Evolutionary conservation across 2,797 vertebrate species (phyloP).

Genomic region (Echeneis naucrates): DNA sequence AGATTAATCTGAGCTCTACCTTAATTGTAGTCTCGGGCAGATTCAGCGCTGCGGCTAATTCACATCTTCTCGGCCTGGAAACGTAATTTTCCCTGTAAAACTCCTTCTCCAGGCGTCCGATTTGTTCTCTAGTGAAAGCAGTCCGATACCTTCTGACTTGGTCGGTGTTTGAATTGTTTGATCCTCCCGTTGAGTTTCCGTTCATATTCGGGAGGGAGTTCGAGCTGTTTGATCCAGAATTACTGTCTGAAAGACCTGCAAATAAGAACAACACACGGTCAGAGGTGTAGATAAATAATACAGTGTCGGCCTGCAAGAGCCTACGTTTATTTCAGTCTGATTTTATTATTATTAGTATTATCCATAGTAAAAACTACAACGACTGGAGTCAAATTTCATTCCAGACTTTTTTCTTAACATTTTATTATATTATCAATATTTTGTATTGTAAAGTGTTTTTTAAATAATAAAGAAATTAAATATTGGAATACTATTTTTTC

Average conservation of each 20-base stretch:
- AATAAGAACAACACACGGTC: not conserved
- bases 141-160: constrained; percentile 92
- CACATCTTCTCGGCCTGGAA: constrained; percentile 95
- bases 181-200: constrained; percentile 86
- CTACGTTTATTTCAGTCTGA: not conserved
- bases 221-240: constrained; percentile 89
- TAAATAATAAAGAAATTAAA: too few relatives aligned
- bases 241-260: constrained; percentile 91
- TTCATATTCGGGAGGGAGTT: constrained; percentile 88
- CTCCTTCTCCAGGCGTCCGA: constrained; percentile 89
- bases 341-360: not conserved
- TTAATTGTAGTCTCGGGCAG: constrained; percentile 99
- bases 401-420: too few relatives aligned
- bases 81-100: constrained; percentile 93
- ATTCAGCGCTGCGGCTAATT: constrained; percentile 95
- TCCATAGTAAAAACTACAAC: not conserved
- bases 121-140: constrained; percentile 90
- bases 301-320: not conserved
- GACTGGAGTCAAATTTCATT: too few relatives aligned
- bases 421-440: too few relatives aligned
- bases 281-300: not conserved
- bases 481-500: too few relatives aligned
- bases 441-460: too few relatives aligned
- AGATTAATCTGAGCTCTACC: constrained; percentile 79
- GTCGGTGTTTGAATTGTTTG: constrained; percentile 89